Conservation (phyloP, 2,888 invertebrate genomes). For the Mimas tiliae region DNA sequence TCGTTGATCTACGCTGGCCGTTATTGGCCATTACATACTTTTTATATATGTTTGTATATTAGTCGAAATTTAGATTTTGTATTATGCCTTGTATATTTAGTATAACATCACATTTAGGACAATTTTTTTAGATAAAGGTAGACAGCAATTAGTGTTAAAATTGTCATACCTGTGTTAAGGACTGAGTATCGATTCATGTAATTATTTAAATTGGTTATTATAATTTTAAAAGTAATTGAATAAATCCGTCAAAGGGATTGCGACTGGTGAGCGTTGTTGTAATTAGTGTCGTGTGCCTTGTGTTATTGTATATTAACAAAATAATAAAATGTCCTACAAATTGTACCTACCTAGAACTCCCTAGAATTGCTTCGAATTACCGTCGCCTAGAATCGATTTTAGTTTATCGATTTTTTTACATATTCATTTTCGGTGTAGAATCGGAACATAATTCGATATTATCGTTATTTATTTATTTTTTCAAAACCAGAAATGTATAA, state of each 20-base stretch:
- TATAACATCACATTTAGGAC: slow-evolving; percentile 17
- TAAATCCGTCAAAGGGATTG: not conserved
- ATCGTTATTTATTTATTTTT: slow-evolving; percentile 34
- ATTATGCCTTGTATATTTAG: not conserved
- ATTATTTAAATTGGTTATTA: not conserved
- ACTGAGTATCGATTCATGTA: slow-evolving; percentile 2
- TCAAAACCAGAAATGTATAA: slow-evolving; percentile 22
- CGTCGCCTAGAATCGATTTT: too few relatives aligned
- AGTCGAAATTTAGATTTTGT: not conserved
- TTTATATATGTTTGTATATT: slow-evolving; percentile 7
- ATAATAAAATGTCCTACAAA: slow-evolving; percentile 25
- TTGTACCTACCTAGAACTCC: too few relatives aligned
- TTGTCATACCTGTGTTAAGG: not conserved
- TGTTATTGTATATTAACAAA: not conserved
- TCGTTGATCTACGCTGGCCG: too few relatives aligned
- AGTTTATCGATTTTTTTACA: too few relatives aligned
- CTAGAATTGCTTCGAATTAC: too few relatives aligned
- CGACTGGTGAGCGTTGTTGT: not conserved
- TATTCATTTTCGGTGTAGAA: too few relatives aligned
- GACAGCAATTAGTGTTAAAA: slow-evolving; percentile 4
- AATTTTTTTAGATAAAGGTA: slow-evolving; percentile 16
- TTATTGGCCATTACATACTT: not conserved
- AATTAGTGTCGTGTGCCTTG: not conserved
- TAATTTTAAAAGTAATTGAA: not conserved
- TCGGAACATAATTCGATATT: too few relatives aligned